These are phyloP conservation scores for Odiellus spinosus DNA, from an alignment of 2,888 invertebrate species.

Conservation along the genomic window DNA sequence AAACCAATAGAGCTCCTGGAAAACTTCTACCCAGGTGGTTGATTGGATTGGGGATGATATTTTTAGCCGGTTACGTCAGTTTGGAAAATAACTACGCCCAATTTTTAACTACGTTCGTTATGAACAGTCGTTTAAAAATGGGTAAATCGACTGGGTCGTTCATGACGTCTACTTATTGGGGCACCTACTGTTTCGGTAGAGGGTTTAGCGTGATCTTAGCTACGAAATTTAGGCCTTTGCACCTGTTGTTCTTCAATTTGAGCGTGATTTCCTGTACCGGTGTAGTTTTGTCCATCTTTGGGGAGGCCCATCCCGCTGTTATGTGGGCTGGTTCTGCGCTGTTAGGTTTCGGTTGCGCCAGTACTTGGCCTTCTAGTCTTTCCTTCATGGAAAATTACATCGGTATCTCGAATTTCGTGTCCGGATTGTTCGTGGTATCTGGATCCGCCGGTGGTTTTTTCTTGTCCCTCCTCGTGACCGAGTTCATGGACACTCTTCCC, in stretches of 20 bases:
- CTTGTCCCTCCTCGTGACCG: no score
- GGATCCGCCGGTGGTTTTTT: no score
- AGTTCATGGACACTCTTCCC: no score
- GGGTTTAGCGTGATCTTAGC: constrained; percentile 30
- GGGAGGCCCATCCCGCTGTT: constrained; percentile 21
- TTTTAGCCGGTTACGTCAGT: constrained; percentile 18
- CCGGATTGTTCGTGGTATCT: no score
- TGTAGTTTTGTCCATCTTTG: constrained; percentile 24
- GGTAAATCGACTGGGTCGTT: constrained; percentile 27
- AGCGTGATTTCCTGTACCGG: constrained; percentile 24
- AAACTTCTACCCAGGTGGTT: no score
- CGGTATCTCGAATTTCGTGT: constrained; percentile 19
- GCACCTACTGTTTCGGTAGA: constrained; percentile 29
- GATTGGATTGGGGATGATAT: no score
- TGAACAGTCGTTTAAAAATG: constrained; percentile 25
- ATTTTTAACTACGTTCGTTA: constrained; percentile 29
- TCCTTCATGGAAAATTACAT: constrained; percentile 33
- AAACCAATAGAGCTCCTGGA: no score
- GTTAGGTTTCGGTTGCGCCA: constrained; percentile 32
- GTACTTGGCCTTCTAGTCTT: constrained; percentile 32
- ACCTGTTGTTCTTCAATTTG: constrained; percentile 30
- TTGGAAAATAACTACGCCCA: constrained; percentile 33
- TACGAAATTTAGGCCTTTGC: constrained; percentile 26
- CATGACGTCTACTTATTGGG: constrained; percentile 33
- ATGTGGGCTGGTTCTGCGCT: constrained; percentile 30